These are phyloP conservation scores for Sphaerophoria taeniata DNA, from an alignment of 2,888 invertebrate genomes.

Conservation along the genomic window DNA sequence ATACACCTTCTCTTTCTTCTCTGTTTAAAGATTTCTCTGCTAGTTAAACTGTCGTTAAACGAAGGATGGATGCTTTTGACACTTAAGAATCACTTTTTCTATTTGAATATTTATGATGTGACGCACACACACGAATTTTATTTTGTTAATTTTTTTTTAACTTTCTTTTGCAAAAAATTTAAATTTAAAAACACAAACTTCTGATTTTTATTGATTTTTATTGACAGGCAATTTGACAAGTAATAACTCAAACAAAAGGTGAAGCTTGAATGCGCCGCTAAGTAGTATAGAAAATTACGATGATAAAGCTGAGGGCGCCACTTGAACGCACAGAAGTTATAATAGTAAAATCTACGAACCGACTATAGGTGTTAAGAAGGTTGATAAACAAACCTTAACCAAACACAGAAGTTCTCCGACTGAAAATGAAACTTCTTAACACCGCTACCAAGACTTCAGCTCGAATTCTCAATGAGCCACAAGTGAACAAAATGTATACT, in stretches of 20 bases:
- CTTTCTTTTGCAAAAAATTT: conserved; percentile 11
- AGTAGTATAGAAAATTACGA: background rate
- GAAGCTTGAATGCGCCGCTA: background rate
- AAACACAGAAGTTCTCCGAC: conserved; percentile 51
- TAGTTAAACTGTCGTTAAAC: conserved; percentile 27
- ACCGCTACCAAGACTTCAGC: conserved; percentile 12
- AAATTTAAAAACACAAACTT: conserved; percentile 12
- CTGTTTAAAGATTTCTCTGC: conserved; percentile 40
- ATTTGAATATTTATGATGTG: background rate
- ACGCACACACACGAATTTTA: conserved; percentile 5
- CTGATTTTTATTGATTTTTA: conserved; percentile 10
- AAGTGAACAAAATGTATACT: conserved; percentile 14
- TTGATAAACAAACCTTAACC: conserved; percentile 11
- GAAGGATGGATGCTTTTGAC: conserved; percentile 24
- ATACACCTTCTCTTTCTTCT: conserved; percentile 27
- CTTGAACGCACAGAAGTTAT: background rate
- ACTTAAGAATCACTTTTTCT: conserved; percentile 5
- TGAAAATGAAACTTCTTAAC: conserved; percentile 45
- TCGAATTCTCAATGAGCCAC: conserved; percentile 3
- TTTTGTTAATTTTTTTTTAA: conserved; percentile 1
- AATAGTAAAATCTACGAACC: conserved; percentile 1
- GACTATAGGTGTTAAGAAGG: conserved; percentile 15
- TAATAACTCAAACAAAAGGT: background rate
- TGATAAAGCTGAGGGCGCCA: conserved; percentile 17
- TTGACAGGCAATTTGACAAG: background rate